Evolutionary conservation across 2,113 vertebrate species (phyloP), one percentile per base, ranked within the genome.

Genomic region (Kryptolebias marmoratus): DNA sequence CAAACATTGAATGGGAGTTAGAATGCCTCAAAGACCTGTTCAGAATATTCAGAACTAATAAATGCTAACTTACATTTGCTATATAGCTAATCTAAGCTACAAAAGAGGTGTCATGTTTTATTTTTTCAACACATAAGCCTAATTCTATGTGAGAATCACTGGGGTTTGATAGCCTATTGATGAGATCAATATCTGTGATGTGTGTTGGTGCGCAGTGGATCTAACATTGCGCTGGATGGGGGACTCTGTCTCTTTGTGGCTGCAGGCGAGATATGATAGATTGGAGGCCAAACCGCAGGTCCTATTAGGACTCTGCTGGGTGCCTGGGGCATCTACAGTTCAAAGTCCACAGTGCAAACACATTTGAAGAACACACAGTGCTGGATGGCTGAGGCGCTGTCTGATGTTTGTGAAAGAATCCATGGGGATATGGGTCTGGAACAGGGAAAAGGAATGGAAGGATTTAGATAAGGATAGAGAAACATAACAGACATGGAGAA

Each of bases 181-280:
- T 67, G 67, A 48, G 75, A 89, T 89, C 87, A 48, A 86, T 89
- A 74, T 49, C 59, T 83, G 59, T 84, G 81, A 87, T 87, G 76
- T 83, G 68, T 82, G 74, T 78, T 54, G 22, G 61, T 72, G 55
- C 78, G 77, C 61, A 77, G 68, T 15, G 22, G 45, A 73, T 72
- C 64, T 64, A 81, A 66, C 61, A 71, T 53, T 15, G 36, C 5
- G 71, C 77, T 68, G 68, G 75, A 57, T 56, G 53, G 64, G 52
- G 68, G 54, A 55, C 63, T 42, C 47, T 53, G 75, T 77, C 64
- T 86, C 45, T 80, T 70, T 61, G 76, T 79, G 74, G 83, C 83
- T 83, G 77, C 74, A 74, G 88, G 88, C 69, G 7, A 70, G 80
- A 68, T 75, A 75, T 83, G 87, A 90, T 71, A 68, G 84, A 90